These are phyloP conservation scores for Acanthornis magna DNA, from an alignment of 2,797 vertebrate genomes.

Conservation along the genomic window DNA sequence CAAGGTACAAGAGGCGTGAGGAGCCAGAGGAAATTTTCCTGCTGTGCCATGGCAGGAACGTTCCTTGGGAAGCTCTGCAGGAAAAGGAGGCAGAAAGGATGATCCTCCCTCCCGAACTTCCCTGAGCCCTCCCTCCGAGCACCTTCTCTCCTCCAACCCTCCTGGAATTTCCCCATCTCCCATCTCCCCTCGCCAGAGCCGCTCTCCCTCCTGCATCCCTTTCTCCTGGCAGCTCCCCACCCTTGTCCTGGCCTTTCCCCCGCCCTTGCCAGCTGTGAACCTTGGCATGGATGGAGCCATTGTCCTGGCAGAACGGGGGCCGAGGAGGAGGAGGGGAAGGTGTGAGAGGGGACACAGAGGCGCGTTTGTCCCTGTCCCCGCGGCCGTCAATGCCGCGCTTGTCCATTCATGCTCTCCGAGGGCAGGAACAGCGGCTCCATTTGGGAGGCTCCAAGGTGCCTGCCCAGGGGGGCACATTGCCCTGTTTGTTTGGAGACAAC, in stretches of 20 bases:
- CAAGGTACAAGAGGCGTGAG: accelerated
- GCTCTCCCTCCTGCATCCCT: neutral
- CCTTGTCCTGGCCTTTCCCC: conserved; percentile 46
- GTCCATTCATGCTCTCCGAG: conserved; percentile 80
- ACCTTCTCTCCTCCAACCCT: neutral
- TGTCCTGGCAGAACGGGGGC: conserved; percentile 65
- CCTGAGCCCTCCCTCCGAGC: neutral
- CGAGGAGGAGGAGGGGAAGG: conserved; percentile 75
- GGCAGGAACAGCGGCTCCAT: conserved; percentile 76
- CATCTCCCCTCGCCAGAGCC: neutral
- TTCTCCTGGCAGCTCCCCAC: conserved; percentile 17
- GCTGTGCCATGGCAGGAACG: accelerated
- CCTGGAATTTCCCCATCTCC: neutral
- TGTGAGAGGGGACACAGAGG: conserved; percentile 78
- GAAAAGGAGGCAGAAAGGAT: neutral
- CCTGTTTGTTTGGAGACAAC: conserved; percentile 59
- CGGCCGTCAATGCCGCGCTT: conserved; percentile 79
- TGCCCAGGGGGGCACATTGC: conserved; percentile 63
- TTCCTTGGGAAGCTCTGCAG: neutral
- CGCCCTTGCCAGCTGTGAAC: conserved; percentile 78
- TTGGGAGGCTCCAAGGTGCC: conserved; percentile 68
- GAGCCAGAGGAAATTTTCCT: neutral
- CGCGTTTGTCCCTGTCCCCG: conserved; percentile 75
- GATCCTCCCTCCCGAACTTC: neutral
- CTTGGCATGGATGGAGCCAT: conserved; percentile 76